Base-by-base conservation (phyloP, 2,113 vertebrate genomes). In the Eulacestoma nigropectus region DNA sequence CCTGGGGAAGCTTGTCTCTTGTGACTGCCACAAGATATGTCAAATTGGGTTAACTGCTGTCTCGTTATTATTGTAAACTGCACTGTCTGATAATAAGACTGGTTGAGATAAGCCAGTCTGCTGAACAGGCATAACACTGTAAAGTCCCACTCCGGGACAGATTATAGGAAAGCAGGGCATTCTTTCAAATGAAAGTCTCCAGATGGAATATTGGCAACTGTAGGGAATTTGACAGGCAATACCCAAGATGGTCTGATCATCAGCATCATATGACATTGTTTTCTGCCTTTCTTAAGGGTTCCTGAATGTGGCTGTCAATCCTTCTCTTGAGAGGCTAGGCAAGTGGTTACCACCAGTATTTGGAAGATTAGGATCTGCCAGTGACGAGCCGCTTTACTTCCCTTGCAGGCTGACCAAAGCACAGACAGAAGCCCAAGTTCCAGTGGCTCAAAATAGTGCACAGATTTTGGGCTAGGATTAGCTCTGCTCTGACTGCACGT, bases 21-120 rank as follows among this genome's bases (percentile, higher is more conserved):
- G 68, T 93, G 72, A 72, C 78, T 88, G 69, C 78, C 85, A 94
- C 63, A 87, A 83, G 85, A 95, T 73, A 74, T 44, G 78, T 55
- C 79, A 95, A 74, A 76, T 69, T 91, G 65, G 68, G 76, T 93
- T 93, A 93, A 87, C 70, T 69, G 77, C 53, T 95, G 77, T 86
- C 68, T 81, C 3, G 2, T 77, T 94, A 64, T 88, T 94, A 63
- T 60, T 91, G 83, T 95, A 87, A 95, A 95, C 47, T 74, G 68
- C 13, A 56, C 67, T 84, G 67, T 90, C 76, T 82, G 84, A 84
- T 87, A 86, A 77, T 88, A 82, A 80, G 79, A 93, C 84, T 74
- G 50, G 60, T 65, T 92, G 84, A 95, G 73, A 91, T 79, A 95
- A 65, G 42, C 59, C 67, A 89, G 76, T 80, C 52, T 93, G 62